These are phyloP conservation scores for Lordiphosa mommai DNA, from an alignment of 1,140 invertebrate genomes.

Conservation along the genomic window DNA sequence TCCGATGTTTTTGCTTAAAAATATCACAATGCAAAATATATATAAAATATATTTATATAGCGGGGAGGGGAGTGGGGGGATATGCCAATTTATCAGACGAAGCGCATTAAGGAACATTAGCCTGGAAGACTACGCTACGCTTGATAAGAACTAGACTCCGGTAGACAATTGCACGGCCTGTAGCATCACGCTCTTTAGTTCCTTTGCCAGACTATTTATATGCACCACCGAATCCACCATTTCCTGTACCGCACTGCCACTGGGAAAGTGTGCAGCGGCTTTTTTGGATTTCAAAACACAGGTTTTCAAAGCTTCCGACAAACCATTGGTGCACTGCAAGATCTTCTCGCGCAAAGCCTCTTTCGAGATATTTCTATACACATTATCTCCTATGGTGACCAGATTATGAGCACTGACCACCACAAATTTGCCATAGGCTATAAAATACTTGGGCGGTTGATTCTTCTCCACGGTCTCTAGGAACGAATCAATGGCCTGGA, in stretches of 20 bases:
- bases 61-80: slow-evolving; percentile 13
- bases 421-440: slow-evolving; percentile 96
- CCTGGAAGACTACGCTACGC: slow-evolving; percentile 51
- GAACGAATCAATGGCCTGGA: slow-evolving; percentile 95
- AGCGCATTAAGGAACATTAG: slow-evolving; percentile 44
- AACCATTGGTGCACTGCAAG: slow-evolving; percentile 88
- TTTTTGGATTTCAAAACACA: slow-evolving; percentile 93
- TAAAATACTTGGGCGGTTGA: slow-evolving; percentile 94
- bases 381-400: slow-evolving; percentile 95
- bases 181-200: slow-evolving; percentile 86
- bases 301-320: slow-evolving; percentile 91
- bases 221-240: slow-evolving; percentile 95
- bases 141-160: slow-evolving; percentile 4
- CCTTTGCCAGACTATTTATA: slow-evolving; percentile 88
- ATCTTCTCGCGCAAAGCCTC: slow-evolving; percentile 87
- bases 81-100: slow-evolving; percentile 45
- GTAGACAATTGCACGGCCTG: slow-evolving; percentile 79
- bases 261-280: slow-evolving; percentile 94
- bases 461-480: slow-evolving; percentile 94
- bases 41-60: too few relatives aligned
- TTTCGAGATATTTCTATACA: slow-evolving; percentile 89
- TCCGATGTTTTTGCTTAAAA: slow-evolving; percentile 54
- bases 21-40: slow-evolving; percentile 66
- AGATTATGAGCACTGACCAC: slow-evolving; percentile 95
- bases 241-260: slow-evolving; percentile 92